Evolutionary conservation across 2,797 vertebrate genomes (phyloP).

Genomic region (Bradypus variegatus): DNA sequence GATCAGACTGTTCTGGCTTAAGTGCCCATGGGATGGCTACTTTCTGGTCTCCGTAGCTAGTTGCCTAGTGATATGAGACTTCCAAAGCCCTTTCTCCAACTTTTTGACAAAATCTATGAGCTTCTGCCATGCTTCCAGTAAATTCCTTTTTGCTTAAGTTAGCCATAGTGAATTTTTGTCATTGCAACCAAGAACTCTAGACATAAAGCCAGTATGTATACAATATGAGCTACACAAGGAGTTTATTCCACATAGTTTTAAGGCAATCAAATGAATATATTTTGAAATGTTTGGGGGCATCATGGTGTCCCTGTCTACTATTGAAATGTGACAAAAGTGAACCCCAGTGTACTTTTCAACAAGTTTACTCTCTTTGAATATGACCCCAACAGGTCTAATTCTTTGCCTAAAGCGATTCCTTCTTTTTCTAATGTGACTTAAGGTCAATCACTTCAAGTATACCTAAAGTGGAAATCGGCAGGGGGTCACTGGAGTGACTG

Average conservation of each 20-base stretch:
- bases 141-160: neutral
- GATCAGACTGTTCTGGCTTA: neutral
- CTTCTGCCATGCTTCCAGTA: neutral
- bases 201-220: neutral
- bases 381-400: neutral
- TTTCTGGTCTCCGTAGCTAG: neutral
- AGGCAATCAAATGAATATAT: neutral
- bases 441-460: neutral
- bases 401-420: neutral
- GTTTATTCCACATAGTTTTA: neutral
- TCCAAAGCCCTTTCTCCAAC: neutral
- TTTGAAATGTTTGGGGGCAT: neutral
- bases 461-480: neutral
- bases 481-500: too few relatives aligned
- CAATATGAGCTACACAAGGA: neutral
- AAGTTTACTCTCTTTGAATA: neutral
- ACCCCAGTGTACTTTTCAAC: neutral
- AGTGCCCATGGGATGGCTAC: neutral
- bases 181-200: neutral
- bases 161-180: neutral
- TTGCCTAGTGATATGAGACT: neutral
- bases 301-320: neutral
- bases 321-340: neutral
- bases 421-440: neutral
- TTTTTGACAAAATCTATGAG: neutral